Evolutionary conservation across 2,888 invertebrate genomes (phyloP).

Genomic region (Sphaerophoria rueppellii): DNA sequence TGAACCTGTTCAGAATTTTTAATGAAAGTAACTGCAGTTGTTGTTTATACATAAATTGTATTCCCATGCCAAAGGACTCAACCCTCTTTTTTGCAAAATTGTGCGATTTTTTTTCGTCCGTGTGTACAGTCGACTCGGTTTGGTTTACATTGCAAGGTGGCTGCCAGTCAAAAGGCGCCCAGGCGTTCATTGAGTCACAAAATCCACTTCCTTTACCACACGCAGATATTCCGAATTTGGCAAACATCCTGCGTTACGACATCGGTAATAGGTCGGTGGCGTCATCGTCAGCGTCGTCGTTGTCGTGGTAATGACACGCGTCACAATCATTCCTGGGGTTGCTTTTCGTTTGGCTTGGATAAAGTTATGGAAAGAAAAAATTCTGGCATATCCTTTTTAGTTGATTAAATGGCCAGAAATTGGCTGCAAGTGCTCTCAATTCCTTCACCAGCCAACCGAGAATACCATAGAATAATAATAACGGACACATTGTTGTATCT

Average conservation of each 20-base stretch:
- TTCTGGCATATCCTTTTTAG: constrained; percentile 46
- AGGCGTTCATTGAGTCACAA: neutral
- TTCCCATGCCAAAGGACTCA: neutral
- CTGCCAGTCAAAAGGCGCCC: constrained; percentile 53
- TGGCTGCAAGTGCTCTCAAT: constrained; percentile 57
- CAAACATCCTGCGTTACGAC: constrained; percentile 56
- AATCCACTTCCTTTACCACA: constrained; percentile 44
- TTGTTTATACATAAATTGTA: constrained; percentile 25
- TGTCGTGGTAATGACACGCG: constrained; percentile 60
- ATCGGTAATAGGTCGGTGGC: neutral
- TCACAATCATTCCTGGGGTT: constrained; percentile 44
- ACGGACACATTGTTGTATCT: constrained; percentile 29
- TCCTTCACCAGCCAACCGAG: neutral
- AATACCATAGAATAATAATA: neutral
- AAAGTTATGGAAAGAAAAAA: constrained; percentile 13
- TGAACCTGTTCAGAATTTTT: constrained; percentile 69
- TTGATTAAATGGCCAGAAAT: constrained; percentile 70
- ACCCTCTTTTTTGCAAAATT: neutral
- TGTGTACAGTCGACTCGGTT: neutral
- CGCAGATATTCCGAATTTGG: constrained; percentile 64
- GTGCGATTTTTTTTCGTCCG: neutral
- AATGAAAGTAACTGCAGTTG: constrained; percentile 54
- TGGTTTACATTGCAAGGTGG: constrained; percentile 53
- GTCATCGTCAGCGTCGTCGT: constrained; percentile 9
- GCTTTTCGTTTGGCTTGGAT: constrained; percentile 32